Base-by-base conservation (phyloP, 2,797 vertebrate species). In the Brachyrhaphis roseni region DNA sequence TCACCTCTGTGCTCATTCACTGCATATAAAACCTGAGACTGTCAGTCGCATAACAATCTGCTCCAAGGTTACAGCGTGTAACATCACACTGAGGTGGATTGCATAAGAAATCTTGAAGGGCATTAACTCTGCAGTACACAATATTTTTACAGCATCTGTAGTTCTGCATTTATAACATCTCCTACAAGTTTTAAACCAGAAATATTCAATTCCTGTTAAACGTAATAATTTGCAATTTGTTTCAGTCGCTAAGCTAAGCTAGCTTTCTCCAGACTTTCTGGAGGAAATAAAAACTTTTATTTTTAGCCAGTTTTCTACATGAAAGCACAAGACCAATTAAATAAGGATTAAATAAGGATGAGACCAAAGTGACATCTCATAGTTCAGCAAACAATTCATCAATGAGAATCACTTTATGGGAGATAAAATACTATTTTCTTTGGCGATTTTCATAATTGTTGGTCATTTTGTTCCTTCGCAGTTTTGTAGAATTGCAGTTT, bases 1-100 rank as follows among this genome's bases (percentile, higher is more conserved):
- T 47, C 11, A 71, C 5, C 12, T 43, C 46, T 76, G 5, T 76
- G 12, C 6, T 31, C 59, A 36, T 66, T 76, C 47, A 6, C 31
- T 20, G 23, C 5, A 43, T 28, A 41, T 20, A 82, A 49, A 59
- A 74, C 49, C 55, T 20, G 31, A 39, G 23, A 47, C 12, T 20
- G 20, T 18, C 12, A 34, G 72, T 39, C 59, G 39, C 53, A 45
- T 36, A 70, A 68, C n/a, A 46, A 47, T 31, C 39, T 39, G 47
- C 49, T 13, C 46, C 47, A 79, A 71, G 49, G 51, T 57, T 72
- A 41, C 74, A 49, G 31, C 41, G 51, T 72, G 28, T 51, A 75
- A 53, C 31, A 23, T 36, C 51, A 75, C n/a, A 78, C 26, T 28
- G 45, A 55, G 4, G 7, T 1, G 20, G 46, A 62, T 20, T 73